Evolutionary conservation across 2,113 vertebrate genomes (phyloP).

Genomic region (Hyperopisus bebe): DNA sequence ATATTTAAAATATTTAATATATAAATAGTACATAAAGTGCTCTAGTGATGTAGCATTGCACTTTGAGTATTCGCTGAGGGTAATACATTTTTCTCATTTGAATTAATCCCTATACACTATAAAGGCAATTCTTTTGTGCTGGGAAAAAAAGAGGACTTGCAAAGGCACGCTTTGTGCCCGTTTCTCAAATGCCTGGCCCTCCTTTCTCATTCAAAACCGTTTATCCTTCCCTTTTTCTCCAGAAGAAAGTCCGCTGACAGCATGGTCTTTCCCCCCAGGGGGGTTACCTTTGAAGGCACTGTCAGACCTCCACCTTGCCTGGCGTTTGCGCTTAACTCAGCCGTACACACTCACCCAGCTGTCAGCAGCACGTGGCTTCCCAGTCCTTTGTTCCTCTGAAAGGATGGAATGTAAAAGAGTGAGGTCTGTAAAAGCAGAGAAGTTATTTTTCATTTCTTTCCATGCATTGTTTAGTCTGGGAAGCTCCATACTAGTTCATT

Average conservation of each 20-base stretch:
- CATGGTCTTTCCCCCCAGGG: background rate
- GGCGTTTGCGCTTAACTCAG: conserved; percentile 6
- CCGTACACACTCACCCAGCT: background rate
- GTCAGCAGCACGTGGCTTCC: background rate
- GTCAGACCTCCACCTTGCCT: background rate
- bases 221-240: conserved; percentile 6
- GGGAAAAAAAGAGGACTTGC: background rate
- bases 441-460: background rate
- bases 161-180: background rate
- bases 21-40: background rate
- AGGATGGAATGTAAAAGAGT: background rate
- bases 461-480: background rate
- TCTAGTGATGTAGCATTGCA: background rate
- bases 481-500: background rate
- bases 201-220: conserved; percentile 14
- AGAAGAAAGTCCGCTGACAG: background rate
- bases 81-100: background rate
- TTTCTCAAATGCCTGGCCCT: background rate
- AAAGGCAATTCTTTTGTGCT: background rate
- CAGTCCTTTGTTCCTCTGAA: background rate
- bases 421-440: background rate
- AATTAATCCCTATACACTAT: background rate
- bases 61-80: background rate
- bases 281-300: background rate
- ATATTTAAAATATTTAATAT: background rate